Evolutionary conservation across 2,113 vertebrate species (phyloP), one percentile per base, ranked within the genome.

Genomic region (Strigops habroptila): DNA sequence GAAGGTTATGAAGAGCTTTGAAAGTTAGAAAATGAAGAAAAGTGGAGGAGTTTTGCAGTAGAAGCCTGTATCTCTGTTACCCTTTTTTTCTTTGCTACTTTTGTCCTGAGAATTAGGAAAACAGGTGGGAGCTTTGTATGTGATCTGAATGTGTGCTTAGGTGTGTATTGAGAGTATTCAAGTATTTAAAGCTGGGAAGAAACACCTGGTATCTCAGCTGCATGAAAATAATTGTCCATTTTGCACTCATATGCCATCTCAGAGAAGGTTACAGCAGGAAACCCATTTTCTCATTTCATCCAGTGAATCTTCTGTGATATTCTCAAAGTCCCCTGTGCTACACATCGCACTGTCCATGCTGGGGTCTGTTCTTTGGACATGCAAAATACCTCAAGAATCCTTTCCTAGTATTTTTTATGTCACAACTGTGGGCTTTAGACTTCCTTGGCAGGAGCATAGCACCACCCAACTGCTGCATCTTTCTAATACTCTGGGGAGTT

Each of bases 261-360:
- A 43, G 31, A 64, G 37, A 19, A 25, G 19, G 6, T 35, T 48
- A 14, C 51, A 67, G 27, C 44, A 73, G 37, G 55, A 86, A 52
- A 68, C 18, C 7, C 8, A 5, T n/a, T 74, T 86, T 86, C 33
- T 63, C 14, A 5, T 60, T 80, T 53, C 14, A 31, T 16, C n/a
- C 27, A 11, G 15, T 59, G 23, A 63, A 35, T 31, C 19, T 25
- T 35, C 7, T 3, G 21, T 11, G 33, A 17, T 24, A 4, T 37
- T 76, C 71, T 39, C 51, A 60, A 17, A 12, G 2, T 39, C 5
- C 27, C 12, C 41, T 55, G 41, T n/a, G 55, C 35, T 51, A 43
- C 14, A 4, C 12, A 33, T 30, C 62, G 55, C 18, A 8, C 48
- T 73, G 52, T 37, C 60, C 0, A 0, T 33, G 17, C 25, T 63